phyloP scores from a whole-genome alignment of 2,113 vertebrate species.

The Zosterops japonicus region DNA sequence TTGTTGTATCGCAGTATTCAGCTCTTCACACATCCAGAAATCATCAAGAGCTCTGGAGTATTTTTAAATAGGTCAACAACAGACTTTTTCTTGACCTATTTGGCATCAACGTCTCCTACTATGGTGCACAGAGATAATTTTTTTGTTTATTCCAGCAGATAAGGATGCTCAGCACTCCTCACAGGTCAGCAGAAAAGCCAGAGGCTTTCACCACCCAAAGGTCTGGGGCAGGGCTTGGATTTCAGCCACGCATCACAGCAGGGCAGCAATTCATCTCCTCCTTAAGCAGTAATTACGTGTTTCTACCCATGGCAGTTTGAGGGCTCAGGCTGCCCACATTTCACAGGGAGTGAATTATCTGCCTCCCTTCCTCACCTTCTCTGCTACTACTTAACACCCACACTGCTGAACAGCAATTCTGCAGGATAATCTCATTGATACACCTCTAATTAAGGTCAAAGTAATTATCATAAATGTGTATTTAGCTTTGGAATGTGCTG shows the following conservation, averaged over 20 bases:
- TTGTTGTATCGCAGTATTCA: neutral
- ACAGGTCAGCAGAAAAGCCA: neutral
- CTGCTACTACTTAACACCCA: neutral
- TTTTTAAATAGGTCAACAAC: neutral
- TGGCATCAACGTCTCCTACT: neutral
- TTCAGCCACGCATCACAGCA: neutral
- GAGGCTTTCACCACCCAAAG: neutral
- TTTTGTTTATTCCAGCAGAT: neutral
- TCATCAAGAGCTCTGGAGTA: neutral
- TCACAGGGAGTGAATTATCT: neutral
- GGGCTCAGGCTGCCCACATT: neutral
- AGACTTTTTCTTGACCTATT: neutral
- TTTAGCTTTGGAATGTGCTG: neutral
- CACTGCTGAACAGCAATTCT: neutral
- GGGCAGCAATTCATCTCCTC: neutral
- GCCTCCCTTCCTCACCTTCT: neutral
- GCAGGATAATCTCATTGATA: neutral
- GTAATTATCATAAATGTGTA: neutral
- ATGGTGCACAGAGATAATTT: fast-evolving
- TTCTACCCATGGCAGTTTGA: neutral
- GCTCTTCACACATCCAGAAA: neutral
- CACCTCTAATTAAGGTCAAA: neutral
- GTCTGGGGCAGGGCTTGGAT: neutral
- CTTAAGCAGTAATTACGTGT: neutral
- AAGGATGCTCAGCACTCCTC: neutral